phyloP scores from a whole-genome alignment of 1,140 invertebrate genomes.

The Saccostrea glomerata region DNA sequence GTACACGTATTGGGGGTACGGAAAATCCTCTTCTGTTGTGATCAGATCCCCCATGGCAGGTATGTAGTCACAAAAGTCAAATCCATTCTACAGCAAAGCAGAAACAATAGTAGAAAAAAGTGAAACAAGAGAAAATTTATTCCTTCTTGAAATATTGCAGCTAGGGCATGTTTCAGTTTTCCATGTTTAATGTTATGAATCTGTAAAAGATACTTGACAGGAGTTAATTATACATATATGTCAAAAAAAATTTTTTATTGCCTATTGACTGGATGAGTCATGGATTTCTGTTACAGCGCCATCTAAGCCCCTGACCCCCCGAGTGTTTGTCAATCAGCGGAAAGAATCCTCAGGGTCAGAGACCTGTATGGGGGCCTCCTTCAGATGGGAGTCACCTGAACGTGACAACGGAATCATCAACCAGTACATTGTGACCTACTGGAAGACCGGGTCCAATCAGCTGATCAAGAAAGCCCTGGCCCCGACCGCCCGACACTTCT shows the following conservation, averaged over 20 bases:
- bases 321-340: conserved; percentile 84
- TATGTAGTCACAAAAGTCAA: conserved; percentile 43
- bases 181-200: no score
- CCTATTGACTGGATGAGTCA: neutral
- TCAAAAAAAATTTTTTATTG: no score
- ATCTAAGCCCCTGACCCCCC: conserved; percentile 84
- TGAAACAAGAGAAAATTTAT: no score
- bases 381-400: conserved; percentile 88
- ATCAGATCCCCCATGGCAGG: conserved; percentile 76
- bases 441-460: conserved; percentile 51
- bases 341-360: conserved; percentile 69
- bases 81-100: no score
- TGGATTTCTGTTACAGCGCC: conserved; percentile 83
- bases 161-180: no score
- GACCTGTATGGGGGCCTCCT: conserved; percentile 77
- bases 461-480: conserved; percentile 67
- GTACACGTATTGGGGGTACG: conserved; percentile 90
- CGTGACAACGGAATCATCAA: conserved; percentile 87
- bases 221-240: no score
- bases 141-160: no score
- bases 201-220: no score
- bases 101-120: no score
- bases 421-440: conserved; percentile 85
- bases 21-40: conserved; percentile 80
- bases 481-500: conserved; percentile 81